Evolutionary conservation across 2,888 invertebrate species (phyloP).

Genomic region (Epinotia brunnichana): DNA sequence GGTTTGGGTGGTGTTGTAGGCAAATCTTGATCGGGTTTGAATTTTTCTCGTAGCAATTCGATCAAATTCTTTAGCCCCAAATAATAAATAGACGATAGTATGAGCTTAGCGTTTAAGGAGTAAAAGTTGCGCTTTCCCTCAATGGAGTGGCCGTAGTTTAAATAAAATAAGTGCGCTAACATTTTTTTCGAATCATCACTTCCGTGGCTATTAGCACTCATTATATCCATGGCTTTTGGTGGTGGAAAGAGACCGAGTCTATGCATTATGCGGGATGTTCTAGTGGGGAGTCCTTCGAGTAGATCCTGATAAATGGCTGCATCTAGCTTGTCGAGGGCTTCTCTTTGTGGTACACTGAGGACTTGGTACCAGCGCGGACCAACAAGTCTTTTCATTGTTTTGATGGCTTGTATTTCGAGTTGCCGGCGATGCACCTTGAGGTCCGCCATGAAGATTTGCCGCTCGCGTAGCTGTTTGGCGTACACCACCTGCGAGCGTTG

Average conservation of each 20-base stretch:
- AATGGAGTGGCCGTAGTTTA: constrained; percentile 63
- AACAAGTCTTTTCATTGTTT: constrained; percentile 54
- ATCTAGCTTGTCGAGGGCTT: constrained; percentile 63
- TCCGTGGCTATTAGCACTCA: constrained; percentile 66
- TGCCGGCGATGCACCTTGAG: constrained; percentile 63
- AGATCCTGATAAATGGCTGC: constrained; percentile 69
- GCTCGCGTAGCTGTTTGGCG: constrained; percentile 62
- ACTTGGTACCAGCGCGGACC: constrained; percentile 77
- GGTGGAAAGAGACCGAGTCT: constrained; percentile 65
- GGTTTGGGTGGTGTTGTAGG: constrained; percentile 49
- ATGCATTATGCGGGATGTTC: constrained; percentile 59
- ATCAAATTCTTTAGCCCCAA: constrained; percentile 67
- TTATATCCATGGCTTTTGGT: constrained; percentile 62
- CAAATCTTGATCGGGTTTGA: constrained; percentile 57
- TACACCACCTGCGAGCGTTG: constrained; percentile 64
- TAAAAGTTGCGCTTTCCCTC: constrained; percentile 64
- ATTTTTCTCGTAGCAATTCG: constrained; percentile 60
- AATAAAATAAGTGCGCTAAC: constrained; percentile 68
- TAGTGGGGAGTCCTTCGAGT: constrained; percentile 66
- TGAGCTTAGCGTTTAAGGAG: constrained; percentile 65
- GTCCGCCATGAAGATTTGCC: constrained; percentile 71
- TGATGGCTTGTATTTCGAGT: constrained; percentile 53
- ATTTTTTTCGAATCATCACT: constrained; percentile 69
- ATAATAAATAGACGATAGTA: constrained; percentile 71
- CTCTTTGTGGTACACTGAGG: constrained; percentile 69